Base-by-base conservation (phyloP, 2,888 invertebrate species). In the Boloria selene region DNA sequence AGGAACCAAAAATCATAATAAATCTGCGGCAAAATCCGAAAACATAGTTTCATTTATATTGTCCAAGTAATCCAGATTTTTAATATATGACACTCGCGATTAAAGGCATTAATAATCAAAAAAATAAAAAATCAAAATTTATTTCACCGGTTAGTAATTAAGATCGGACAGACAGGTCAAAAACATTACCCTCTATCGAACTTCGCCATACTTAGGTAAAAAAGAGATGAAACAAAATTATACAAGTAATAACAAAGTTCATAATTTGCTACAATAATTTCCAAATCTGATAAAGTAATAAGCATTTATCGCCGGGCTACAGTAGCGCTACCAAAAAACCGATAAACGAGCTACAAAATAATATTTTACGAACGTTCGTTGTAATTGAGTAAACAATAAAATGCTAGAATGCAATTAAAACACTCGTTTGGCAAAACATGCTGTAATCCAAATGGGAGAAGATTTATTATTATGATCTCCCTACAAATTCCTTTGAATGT, bases 391-490 rank as follows among this genome's bases (percentile, higher is more conserved):
- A 58, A 64, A 65, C 70, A 66, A 64, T 68, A 68, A 65, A 68
- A 68, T 65, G 70, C 65, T 68, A 59, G 54, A 68, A 70, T 68
- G 64, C 64, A 65, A 70, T 70, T 68, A 68, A 70, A 68, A 56
- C 67, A 65, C 61, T 61, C 66, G 69, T 68, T 70, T 58, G 68
- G 65, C 68, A 65, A 68, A 70, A 68, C 68, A 68, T 61, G 68
- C 52, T 47, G 52, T 70, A 68, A 70, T 68, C 63, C 63, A 54
- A 70, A 68, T 52, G 63, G 70, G 44, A 17, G 52, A 63, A 65
- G 68, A 70, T 70, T 70, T 70, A 70, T 70, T 70, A 67, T 70
- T 68, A 70, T 68, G 61, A 70, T 65, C 52, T 65, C 47, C 13
- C 31, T 49, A 60, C 54, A 55, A 64, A 70, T 68, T 58, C 63